phyloP scores from a whole-genome alignment of 2,888 invertebrate species.

The Sepiola atlantica region DNA sequence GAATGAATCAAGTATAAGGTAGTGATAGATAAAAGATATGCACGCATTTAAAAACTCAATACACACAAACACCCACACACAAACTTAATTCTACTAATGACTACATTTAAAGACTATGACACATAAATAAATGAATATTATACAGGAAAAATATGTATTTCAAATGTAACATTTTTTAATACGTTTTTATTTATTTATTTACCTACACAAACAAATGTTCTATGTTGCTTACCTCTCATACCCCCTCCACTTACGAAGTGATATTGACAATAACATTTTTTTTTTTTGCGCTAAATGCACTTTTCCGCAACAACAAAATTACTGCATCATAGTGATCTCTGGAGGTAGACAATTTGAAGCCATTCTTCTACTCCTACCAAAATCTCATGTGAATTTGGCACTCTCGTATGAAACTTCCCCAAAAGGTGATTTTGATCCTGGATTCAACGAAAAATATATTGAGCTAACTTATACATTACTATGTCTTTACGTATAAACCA shows the following conservation, averaged over 20 bases:
- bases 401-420: no score
- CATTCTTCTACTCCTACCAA: not conserved
- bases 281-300: not conserved
- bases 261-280: not conserved
- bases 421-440: not conserved
- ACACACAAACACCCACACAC: not conserved
- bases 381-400: not conserved
- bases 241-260: not conserved
- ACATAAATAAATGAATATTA: not conserved
- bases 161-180: not conserved
- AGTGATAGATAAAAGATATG: not conserved
- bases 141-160: not conserved
- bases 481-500: not conserved
- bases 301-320: not conserved
- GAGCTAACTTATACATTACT: not conserved
- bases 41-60: not conserved
- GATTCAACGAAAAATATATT: not conserved
- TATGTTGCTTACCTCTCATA: not conserved
- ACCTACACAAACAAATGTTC: not conserved
- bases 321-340: not conserved
- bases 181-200: not conserved
- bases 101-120: not conserved
- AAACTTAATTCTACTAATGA: not conserved
- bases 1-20: not conserved
- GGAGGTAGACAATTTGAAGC: not conserved